Evolutionary conservation across 2,888 invertebrate species (phyloP).

Genomic region (Cremastinae sp.): DNA sequence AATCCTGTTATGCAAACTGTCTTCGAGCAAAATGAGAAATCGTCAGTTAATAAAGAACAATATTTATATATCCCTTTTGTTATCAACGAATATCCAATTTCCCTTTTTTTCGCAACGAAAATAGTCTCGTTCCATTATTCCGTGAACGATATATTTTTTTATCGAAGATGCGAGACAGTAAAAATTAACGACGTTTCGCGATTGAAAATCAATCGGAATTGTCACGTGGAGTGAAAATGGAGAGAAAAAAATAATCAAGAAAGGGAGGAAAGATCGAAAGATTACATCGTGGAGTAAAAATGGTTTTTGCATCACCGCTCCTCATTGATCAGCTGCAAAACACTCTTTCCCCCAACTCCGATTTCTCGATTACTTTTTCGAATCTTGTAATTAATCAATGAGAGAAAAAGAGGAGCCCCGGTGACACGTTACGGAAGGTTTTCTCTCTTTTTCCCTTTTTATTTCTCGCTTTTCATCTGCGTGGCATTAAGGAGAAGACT

Average conservation of each 20-base stretch:
- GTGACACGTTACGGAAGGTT: constrained; percentile 41
- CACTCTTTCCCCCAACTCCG: constrained; percentile 42
- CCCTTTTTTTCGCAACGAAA: constrained; percentile 18
- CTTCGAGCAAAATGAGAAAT: no score
- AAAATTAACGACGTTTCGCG: constrained; percentile 3
- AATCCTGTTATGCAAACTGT: no score
- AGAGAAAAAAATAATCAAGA: background rate
- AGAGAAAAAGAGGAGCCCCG: constrained; percentile 41
- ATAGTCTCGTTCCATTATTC: constrained; percentile 24
- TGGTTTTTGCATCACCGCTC: constrained; percentile 12
- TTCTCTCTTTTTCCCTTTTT: constrained; percentile 1
- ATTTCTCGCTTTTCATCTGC: constrained; percentile 8
- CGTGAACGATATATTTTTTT: background rate
- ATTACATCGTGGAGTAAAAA: constrained; percentile 16
- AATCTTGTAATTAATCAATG: constrained; percentile 59
- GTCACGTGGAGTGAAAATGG: constrained; percentile 17
- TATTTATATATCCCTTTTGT: no score
- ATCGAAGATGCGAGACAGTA: background rate
- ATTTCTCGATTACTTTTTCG: constrained; percentile 52
- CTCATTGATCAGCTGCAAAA: constrained; percentile 53
- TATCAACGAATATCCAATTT: no score
- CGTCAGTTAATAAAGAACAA: constrained; percentile 9
- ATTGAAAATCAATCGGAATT: constrained; percentile 6
- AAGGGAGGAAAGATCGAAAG: constrained; percentile 11
- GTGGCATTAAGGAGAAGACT: constrained; percentile 5